A percentile compares a stretch with the other conserved stretches of the same genome.
These are phyloP conservation scores for Gila robusta DNA, from an alignment of 2,797 vertebrate species.

Conservation along the genomic window DNA sequence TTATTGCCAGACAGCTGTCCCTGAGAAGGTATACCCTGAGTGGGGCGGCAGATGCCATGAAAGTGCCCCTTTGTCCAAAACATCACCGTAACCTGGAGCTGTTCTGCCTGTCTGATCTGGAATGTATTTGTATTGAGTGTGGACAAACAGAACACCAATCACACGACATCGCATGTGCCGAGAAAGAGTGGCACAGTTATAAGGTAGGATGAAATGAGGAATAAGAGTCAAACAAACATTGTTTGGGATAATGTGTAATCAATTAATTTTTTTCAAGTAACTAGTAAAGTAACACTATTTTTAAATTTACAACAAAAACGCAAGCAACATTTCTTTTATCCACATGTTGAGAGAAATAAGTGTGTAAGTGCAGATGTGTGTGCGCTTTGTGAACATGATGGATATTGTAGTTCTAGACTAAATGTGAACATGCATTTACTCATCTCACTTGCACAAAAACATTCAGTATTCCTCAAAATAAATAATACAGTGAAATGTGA, in stretches of 20 bases:
- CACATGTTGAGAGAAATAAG: background rate
- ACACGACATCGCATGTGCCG: constrained; percentile 70
- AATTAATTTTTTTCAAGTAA: background rate
- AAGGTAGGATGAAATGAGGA: constrained; percentile 66
- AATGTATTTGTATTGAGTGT: constrained; percentile 73
- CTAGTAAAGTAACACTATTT: background rate
- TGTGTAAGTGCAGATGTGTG: background rate
- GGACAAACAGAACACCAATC: constrained; percentile 63
- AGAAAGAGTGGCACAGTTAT: constrained; percentile 70
- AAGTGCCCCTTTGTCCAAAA: constrained; percentile 64
- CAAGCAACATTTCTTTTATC: background rate
- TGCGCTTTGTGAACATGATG: background rate
- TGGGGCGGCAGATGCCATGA: constrained; percentile 55
- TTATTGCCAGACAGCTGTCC: constrained; percentile 1
- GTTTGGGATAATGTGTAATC: background rate
- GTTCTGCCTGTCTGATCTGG: constrained; percentile 72
- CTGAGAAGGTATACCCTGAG: constrained; percentile 72
- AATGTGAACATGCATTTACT: no score
- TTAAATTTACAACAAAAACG: background rate
- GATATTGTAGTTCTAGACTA: background rate
- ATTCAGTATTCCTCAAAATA: no score
- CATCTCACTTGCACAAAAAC: no score
- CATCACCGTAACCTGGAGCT: constrained; percentile 72
- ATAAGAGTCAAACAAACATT: background rate
- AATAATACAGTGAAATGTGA: no score